Evolutionary conservation across 2,888 invertebrate species (phyloP).

Genomic region (Griposia aprilina): DNA sequence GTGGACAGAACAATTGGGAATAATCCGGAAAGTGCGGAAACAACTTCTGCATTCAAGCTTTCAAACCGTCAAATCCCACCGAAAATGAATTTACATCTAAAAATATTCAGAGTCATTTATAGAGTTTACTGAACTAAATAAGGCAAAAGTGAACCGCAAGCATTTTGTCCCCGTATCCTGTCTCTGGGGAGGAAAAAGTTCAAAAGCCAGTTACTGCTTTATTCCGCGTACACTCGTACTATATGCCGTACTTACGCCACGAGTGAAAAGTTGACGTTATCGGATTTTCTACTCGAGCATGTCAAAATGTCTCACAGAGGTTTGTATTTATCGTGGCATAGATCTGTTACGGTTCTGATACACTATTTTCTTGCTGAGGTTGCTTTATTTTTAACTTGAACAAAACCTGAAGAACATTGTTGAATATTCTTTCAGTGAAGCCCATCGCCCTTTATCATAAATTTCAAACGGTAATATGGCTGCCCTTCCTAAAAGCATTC

Average conservation of each 20-base stretch:
- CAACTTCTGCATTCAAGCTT: slow-evolving; percentile 29
- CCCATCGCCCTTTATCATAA: slow-evolving; percentile 20
- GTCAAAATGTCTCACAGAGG: slow-evolving; percentile 46
- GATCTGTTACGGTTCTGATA: slow-evolving; percentile 43
- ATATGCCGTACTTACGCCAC: slow-evolving; percentile 58
- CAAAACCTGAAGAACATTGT: slow-evolving; percentile 10
- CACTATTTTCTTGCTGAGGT: slow-evolving; percentile 23
- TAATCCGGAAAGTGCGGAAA: background rate
- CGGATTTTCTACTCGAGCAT: slow-evolving; percentile 64
- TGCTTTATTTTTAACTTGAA: slow-evolving; percentile 13
- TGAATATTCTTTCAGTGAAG: slow-evolving; percentile 13
- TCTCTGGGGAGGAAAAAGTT: slow-evolving; percentile 68
- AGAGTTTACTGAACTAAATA: slow-evolving; percentile 66
- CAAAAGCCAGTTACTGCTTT: slow-evolving; percentile 68
- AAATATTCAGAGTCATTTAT: slow-evolving; percentile 61
- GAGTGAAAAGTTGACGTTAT: slow-evolving; percentile 71
- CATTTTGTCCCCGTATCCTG: slow-evolving; percentile 69
- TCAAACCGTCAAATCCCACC: slow-evolving; percentile 26
- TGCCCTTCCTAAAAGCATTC: slow-evolving; percentile 47
- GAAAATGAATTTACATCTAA: slow-evolving; percentile 47
- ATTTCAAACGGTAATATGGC: slow-evolving; percentile 20
- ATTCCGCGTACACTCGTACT: slow-evolving; percentile 57
- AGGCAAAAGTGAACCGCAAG: slow-evolving; percentile 68
- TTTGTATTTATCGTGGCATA: slow-evolving; percentile 52
- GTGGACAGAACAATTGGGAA: slow-evolving; percentile 21